These are phyloP conservation scores for Cyanoramphus novaezelandiae DNA, from an alignment of 2,113 vertebrate genomes.

Conservation along the genomic window DNA sequence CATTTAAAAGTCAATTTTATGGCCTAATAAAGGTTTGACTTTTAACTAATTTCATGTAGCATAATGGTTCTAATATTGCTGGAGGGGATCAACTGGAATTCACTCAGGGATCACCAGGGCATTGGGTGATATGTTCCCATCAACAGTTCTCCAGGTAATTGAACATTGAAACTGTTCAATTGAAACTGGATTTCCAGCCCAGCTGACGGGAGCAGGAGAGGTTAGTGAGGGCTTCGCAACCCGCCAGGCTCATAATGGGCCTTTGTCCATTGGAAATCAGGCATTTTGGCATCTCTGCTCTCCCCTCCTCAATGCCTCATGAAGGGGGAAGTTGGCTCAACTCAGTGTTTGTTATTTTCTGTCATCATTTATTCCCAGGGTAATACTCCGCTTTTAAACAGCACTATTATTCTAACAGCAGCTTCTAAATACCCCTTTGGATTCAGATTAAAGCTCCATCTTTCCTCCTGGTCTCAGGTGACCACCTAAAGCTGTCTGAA, in stretches of 20 bases:
- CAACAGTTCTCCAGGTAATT: neutral
- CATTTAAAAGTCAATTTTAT: neutral
- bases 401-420: neutral
- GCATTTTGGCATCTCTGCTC: neutral
- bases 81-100: neutral
- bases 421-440: neutral
- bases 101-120: neutral
- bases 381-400: neutral
- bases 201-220: neutral
- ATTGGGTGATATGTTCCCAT: neutral
- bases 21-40: constrained; percentile 12
- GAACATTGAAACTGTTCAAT: neutral
- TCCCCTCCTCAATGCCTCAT: neutral
- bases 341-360: neutral
- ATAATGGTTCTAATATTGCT: neutral
- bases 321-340: neutral
- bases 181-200: neutral
- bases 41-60: constrained; percentile 2
- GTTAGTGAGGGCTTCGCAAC: neutral
- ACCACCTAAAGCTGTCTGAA: constrained; percentile 7
- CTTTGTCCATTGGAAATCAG: neutral
- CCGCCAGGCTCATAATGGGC: neutral
- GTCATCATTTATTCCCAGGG: neutral
- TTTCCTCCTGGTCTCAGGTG: neutral
- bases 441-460: neutral